Base-by-base conservation (phyloP, 23 tunicate species). In the Oikopleura vanhoeffeni region DNA sequence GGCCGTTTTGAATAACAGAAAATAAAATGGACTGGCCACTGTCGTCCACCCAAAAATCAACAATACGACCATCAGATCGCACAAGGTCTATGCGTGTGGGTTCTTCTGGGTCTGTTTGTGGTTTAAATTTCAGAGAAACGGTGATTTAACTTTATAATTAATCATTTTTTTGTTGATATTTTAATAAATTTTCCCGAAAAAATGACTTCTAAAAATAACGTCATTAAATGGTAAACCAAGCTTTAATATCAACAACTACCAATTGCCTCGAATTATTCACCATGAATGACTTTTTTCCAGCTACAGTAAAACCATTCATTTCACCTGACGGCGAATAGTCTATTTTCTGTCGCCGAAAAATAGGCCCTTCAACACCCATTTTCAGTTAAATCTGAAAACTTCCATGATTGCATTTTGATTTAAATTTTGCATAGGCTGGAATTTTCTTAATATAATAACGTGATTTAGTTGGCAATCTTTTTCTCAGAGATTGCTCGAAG, bases 311-410 rank as follows among this genome's bases (percentile, higher is more conserved):
- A 28, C 35, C 79, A 71, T 18, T 71, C 27, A 71, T 71, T 30
- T 71, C 79, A 28, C 35, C 79, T 4, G 3, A 2, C 27, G 34
- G 2, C 35, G 34, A 13, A 30, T 18, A 71, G 35, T 71, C 79
- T 2, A 71, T 71, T 30, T 71, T 71, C 32, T 71, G 79, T 30
- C 79, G 27, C 2, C 79, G 79, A 71, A 71, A 71, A 32, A 71
- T 71, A 2, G 79, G 79, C 79, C 79, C 79, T 71, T 71, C 79
- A 38, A 71, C 79, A 3, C 34, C 79, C 79, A 71, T 71, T 38
- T 71, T 71, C 38, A n/a, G n/a, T n/a, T n/a, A n/a, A n/a, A n/a
- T n/a, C n/a, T n/a, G n/a, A n/a, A n/a, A n/a, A n/a, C n/a, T n/a
- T n/a, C n/a, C n/a, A n/a, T n/a, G n/a, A n/a, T n/a, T n/a, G n/a